These are phyloP conservation scores for Perca fluviatilis DNA, from an alignment of 2,113 vertebrate genomes.

Conservation along the genomic window DNA sequence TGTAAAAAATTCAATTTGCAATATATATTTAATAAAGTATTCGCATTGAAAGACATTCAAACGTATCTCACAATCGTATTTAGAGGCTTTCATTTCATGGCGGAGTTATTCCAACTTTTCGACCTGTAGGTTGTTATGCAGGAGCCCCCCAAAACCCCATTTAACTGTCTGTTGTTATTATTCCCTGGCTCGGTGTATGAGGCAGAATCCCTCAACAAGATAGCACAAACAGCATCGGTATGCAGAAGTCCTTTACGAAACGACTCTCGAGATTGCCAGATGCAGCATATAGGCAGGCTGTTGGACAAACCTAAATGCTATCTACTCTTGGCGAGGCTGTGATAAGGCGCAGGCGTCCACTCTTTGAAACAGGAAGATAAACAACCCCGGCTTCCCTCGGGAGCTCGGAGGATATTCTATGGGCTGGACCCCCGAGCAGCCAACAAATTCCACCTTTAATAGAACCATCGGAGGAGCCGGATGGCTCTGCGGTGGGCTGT, in stretches of 20 bases:
- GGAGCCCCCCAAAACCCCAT: slow-evolving; percentile 16
- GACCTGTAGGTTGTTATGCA: slow-evolving; percentile 30
- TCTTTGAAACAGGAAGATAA: slow-evolving; percentile 77
- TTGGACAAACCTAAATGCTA: slow-evolving; percentile 75
- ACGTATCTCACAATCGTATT: slow-evolving; percentile 26
- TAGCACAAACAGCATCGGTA: slow-evolving; percentile 60
- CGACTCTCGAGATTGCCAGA: slow-evolving; percentile 67
- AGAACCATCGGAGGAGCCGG: slow-evolving; percentile 60
- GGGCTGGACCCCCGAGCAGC: slow-evolving; percentile 55
- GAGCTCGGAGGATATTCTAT: slow-evolving; percentile 71
- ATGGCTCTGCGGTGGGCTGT: slow-evolving; percentile 56
- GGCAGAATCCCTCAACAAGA: slow-evolving; percentile 67
- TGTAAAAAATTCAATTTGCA: background rate
- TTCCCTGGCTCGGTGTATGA: slow-evolving; percentile 50
- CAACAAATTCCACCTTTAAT: slow-evolving; percentile 73
- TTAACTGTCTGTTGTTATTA: slow-evolving; percentile 64
- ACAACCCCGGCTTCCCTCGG: slow-evolving; percentile 68
- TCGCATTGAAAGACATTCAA: slow-evolving; percentile 23
- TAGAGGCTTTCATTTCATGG: slow-evolving; percentile 47
- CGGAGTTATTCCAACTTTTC: slow-evolving; percentile 20
- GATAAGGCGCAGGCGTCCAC: slow-evolving; percentile 76
- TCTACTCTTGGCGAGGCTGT: slow-evolving; percentile 69
- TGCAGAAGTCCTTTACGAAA: slow-evolving; percentile 69
- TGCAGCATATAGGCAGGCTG: slow-evolving; percentile 53
- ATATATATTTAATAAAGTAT: slow-evolving; percentile 2